Conservation (phyloP, 2,113 vertebrate species). For the Porphyrio hochstetteri region DNA sequence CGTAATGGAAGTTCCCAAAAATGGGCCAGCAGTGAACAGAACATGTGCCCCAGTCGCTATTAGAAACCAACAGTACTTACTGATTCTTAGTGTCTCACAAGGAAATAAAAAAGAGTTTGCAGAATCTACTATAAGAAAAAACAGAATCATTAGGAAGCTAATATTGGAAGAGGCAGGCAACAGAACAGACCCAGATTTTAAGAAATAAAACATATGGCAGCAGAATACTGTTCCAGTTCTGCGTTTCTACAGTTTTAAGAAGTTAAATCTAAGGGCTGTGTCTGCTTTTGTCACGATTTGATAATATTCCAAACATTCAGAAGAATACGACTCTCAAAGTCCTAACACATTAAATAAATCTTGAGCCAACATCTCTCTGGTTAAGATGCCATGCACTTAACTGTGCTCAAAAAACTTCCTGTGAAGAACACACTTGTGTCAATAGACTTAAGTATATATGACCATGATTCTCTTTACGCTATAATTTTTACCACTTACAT, state of each 20-base stretch:
- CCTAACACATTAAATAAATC: not conserved
- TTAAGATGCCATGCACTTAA: not conserved
- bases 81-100: not conserved
- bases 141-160: not conserved
- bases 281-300: not conserved
- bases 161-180: not conserved
- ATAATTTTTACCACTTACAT: not conserved
- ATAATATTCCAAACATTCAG: not conserved
- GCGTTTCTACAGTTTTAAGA: not conserved
- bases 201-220: not conserved
- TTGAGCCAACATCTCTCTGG: not conserved
- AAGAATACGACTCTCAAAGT: not conserved
- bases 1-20: not conserved
- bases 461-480: not conserved
- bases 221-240: not conserved
- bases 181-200: not conserved
- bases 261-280: not conserved
- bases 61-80: not conserved
- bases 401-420: not conserved
- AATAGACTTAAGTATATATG: not conserved
- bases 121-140: not conserved
- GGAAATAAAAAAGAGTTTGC: not conserved
- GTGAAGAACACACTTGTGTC: not conserved
- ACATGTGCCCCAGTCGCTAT: not conserved
- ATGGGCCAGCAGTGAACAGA: not conserved